These are phyloP conservation scores for Tipula confusa DNA, from an alignment of 2,888 invertebrate species.

Conservation along the genomic window DNA sequence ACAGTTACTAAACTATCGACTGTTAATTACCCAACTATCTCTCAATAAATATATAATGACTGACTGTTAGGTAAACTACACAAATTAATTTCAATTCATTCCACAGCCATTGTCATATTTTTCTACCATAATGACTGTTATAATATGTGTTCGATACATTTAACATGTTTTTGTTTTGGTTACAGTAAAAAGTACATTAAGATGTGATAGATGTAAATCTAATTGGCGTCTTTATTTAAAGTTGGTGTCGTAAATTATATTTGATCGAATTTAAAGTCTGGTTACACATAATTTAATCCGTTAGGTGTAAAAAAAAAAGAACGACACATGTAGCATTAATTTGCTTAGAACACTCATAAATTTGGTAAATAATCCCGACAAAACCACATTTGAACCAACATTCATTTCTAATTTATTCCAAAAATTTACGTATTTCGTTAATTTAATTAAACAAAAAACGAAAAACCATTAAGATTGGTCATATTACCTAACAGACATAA, in stretches of 20 bases:
- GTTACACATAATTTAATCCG: no score
- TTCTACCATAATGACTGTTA: background rate
- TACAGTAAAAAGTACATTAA: background rate
- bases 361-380: background rate
- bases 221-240: background rate
- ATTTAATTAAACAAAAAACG: background rate
- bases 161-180: background rate
- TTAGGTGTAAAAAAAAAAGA: no score
- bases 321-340: background rate
- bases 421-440: background rate
- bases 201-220: background rate
- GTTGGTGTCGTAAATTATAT: background rate
- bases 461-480: background rate
- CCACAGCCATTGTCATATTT: background rate
- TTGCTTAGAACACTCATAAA: background rate
- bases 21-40: background rate
- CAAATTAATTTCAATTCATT: background rate
- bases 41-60: background rate
- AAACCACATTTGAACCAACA: background rate
- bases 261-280: no score
- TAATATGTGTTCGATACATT: background rate
- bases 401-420: background rate
- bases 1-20: background rate
- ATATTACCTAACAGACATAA: background rate
- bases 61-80: background rate